These are phyloP conservation scores for Mus caroli DNA, from an alignment of 2,797 vertebrate genomes.

Conservation along the genomic window DNA sequence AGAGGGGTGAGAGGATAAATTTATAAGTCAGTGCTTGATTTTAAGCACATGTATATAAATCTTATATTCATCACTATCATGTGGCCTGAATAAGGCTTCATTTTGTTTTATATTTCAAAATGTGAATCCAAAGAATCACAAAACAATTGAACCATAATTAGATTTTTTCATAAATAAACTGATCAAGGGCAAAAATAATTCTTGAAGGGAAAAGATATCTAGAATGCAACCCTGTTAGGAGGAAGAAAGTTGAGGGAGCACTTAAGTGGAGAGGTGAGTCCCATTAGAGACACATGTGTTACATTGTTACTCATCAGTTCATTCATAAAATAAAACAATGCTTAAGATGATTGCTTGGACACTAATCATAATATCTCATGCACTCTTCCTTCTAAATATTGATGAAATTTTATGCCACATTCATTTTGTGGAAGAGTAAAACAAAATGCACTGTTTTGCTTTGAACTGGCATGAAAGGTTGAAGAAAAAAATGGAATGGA, in stretches of 20 bases:
- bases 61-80: not conserved
- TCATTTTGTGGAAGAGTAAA: not conserved
- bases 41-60: not conserved
- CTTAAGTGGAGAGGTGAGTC: fast-evolving
- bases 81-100: not conserved
- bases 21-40: not conserved
- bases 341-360: not conserved
- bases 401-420: not conserved
- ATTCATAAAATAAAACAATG: not conserved
- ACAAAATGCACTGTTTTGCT: not conserved
- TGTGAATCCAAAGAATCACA: not conserved
- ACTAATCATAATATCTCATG: not conserved
- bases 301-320: too few species aligned
- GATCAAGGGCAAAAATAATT: not conserved
- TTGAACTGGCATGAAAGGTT: not conserved
- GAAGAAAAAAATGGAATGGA: not conserved
- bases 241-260: not conserved
- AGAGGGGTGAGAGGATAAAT: not conserved
- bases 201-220: not conserved
- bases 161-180: not conserved
- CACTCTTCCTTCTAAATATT: not conserved
- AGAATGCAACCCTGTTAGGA: not conserved
- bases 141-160: not conserved
- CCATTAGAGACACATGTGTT: too few species aligned
- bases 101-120: not conserved